phyloP scores from a whole-genome alignment of 2,797 vertebrate species.

The Mus spretus region DNA sequence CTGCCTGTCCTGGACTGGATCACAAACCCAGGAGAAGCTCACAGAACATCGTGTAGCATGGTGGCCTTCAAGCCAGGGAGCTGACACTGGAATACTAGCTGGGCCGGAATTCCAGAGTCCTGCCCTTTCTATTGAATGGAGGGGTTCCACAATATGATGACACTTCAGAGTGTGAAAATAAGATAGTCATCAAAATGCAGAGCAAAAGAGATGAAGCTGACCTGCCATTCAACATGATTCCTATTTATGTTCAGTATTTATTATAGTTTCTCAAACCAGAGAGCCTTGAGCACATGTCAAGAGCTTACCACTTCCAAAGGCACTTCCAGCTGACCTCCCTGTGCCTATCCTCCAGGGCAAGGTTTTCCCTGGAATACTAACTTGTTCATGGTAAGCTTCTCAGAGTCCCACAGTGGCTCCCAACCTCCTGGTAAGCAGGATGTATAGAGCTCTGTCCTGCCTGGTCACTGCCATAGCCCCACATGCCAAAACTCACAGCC shows the following conservation, averaged over 20 bases:
- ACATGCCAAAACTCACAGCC: neutral
- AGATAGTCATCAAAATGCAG: neutral
- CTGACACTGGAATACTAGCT: neutral
- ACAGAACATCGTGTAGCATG: neutral
- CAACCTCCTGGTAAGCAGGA: neutral
- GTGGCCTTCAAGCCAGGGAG: neutral
- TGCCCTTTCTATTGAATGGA: neutral
- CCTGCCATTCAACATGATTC: neutral
- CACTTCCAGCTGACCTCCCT: neutral
- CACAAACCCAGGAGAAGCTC: neutral
- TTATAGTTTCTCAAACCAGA: neutral
- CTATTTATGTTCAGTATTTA: neutral
- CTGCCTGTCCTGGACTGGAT: neutral
- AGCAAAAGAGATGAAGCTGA: neutral
- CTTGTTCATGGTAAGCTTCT: neutral
- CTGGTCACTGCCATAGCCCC: neutral
- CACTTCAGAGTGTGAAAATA: neutral
- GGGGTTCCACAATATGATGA: neutral
- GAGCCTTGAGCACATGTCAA: neutral
- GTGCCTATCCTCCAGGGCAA: neutral
- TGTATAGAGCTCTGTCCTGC: neutral
- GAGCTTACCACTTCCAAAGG: neutral
- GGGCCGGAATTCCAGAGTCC: neutral
- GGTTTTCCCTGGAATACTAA: neutral
- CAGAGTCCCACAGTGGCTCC: too few relatives aligned